phyloP scores from a whole-genome alignment of 2,888 invertebrate species.

The Caenorhabditis zanzibari region DNA sequence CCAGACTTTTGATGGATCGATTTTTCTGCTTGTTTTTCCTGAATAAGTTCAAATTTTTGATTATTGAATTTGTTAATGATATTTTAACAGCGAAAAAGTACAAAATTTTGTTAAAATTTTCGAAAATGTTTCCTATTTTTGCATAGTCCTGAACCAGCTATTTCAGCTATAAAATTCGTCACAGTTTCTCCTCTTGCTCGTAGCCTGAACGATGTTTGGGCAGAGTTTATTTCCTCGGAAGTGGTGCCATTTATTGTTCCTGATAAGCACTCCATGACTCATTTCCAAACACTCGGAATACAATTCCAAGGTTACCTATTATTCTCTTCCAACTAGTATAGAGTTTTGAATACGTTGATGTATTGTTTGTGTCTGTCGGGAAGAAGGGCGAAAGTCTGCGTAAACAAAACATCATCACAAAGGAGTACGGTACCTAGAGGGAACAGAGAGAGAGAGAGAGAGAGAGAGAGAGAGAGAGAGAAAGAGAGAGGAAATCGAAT shows the following conservation, averaged over 20 bases:
- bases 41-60: background rate
- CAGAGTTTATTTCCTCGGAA: no score
- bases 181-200: no score
- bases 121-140: no score
- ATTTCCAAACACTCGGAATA: background rate
- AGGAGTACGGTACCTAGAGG: constrained; percentile 36
- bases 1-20: no score
- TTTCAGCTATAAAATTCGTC: no score
- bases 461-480: background rate
- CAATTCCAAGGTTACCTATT: background rate
- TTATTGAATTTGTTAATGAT: no score
- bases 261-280: background rate
- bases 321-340: background rate
- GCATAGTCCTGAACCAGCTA: no score
- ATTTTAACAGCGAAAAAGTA: no score
- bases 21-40: no score
- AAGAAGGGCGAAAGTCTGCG: constrained; percentile 34
- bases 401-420: constrained; percentile 51
- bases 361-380: constrained; percentile 9
- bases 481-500: background rate
- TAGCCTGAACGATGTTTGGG: no score
- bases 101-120: no score
- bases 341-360: constrained; percentile 5
- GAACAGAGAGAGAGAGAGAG: background rate
- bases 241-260: background rate